Conservation (phyloP, 2,797 vertebrate genomes). For the Paramormyrops hopkinsi region DNA sequence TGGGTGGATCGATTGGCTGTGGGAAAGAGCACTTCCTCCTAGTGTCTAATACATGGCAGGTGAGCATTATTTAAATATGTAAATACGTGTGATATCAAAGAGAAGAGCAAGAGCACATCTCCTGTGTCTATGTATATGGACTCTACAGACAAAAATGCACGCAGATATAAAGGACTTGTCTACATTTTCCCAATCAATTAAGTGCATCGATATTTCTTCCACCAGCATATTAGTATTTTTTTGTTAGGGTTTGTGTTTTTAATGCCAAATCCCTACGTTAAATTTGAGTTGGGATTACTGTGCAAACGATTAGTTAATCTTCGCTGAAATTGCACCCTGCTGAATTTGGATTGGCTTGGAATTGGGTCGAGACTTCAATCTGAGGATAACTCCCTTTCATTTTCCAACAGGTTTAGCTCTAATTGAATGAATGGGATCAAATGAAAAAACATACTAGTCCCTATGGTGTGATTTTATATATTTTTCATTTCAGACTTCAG, state of each 20-base stretch:
- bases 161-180: not conserved
- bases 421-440: slow-evolving; percentile 40
- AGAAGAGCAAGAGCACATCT: not conserved
- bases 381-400: slow-evolving; percentile 39
- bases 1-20: not conserved
- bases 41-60: not conserved
- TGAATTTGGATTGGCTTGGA: slow-evolving; percentile 31
- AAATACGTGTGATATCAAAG: not conserved
- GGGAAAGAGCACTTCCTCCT: not conserved
- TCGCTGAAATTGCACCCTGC: slow-evolving; percentile 29
- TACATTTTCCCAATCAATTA: not conserved
- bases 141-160: not conserved
- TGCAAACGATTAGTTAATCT: slow-evolving; percentile 39
- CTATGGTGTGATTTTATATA: slow-evolving; percentile 13
- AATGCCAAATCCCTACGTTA: slow-evolving; percentile 25
- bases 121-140: not conserved
- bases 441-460: slow-evolving; percentile 35
- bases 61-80: not conserved
- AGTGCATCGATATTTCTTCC: not conserved
- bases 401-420: slow-evolving; percentile 35
- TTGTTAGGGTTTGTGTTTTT: not conserved
- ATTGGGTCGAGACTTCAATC: slow-evolving; percentile 32
- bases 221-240: not conserved
- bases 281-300: slow-evolving; percentile 30
- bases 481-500: slow-evolving; percentile 22